These are phyloP conservation scores for Andrena minutula DNA, from an alignment of 2,888 invertebrate species.

Conservation along the genomic window DNA sequence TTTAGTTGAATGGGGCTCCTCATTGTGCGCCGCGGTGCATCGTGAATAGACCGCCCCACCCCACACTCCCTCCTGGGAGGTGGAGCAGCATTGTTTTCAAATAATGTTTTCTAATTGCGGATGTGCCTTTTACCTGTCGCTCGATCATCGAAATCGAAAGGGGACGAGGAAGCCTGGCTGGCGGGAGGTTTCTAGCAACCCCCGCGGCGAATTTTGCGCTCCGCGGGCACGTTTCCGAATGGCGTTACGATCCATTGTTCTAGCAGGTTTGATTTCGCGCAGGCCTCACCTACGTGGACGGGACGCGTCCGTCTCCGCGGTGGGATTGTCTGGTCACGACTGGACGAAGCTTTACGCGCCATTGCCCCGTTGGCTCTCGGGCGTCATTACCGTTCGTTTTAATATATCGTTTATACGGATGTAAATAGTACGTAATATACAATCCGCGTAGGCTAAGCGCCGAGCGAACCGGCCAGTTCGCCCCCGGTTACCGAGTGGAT, in stretches of 20 bases:
- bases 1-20: slow-evolving; percentile 45
- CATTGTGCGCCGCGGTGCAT: slow-evolving; percentile 46
- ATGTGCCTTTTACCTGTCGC: slow-evolving; percentile 52
- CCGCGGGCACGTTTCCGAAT: neutral
- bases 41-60: slow-evolving; percentile 41
- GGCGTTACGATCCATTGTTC: slow-evolving; percentile 46
- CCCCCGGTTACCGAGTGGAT: slow-evolving; percentile 15
- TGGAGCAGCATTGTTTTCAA: slow-evolving; percentile 51
- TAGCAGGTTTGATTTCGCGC: slow-evolving; percentile 17
- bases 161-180: neutral
- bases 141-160: slow-evolving; percentile 9
- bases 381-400: slow-evolving; percentile 50
- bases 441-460: slow-evolving; percentile 47
- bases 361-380: slow-evolving; percentile 30
- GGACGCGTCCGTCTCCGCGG: neutral
- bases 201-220: neutral
- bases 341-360: slow-evolving; percentile 9
- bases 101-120: slow-evolving; percentile 66
- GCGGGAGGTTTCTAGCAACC: neutral
- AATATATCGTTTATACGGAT: slow-evolving; percentile 58
- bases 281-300: slow-evolving; percentile 10
- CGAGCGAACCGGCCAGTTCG: neutral
- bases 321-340: neutral
- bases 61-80: neutral
- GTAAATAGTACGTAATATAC: slow-evolving; percentile 57